phyloP scores from a whole-genome alignment of 2,113 vertebrate species.

The Brachypteracias leptosomus region DNA sequence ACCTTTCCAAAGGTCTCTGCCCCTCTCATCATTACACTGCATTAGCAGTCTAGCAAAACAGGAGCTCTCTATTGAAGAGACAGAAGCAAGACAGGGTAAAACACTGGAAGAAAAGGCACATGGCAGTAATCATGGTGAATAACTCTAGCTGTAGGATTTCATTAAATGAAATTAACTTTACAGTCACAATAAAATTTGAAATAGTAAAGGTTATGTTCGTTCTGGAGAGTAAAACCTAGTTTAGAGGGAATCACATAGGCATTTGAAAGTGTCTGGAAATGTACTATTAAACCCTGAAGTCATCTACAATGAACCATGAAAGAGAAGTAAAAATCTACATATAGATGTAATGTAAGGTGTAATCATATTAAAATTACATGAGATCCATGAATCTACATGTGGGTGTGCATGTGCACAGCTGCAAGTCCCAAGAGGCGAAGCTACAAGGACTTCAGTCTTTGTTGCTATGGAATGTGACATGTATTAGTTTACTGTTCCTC shows the following conservation, averaged over 20 bases:
- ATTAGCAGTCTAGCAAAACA: not conserved
- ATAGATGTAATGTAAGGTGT: not conserved
- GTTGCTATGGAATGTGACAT: not conserved
- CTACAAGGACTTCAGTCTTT: not conserved
- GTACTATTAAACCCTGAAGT: not conserved
- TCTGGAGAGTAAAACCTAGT: not conserved
- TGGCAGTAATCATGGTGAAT: constrained; percentile 26
- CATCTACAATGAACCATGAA: constrained; percentile 17
- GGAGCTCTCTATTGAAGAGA: not conserved
- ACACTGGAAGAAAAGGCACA: constrained; percentile 13
- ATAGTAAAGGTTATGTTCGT: constrained; percentile 48
- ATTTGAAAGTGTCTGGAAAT: constrained; percentile 27
- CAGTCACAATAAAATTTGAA: constrained; percentile 39
- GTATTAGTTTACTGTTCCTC: not conserved
- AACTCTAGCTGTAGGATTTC: constrained; percentile 51
- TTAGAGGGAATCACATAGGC: not conserved
- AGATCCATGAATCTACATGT: not conserved
- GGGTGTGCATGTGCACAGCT: not conserved
- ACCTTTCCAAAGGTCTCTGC: not conserved
- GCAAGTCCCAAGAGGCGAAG: not conserved
- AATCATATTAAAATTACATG: not conserved
- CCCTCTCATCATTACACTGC: not conserved
- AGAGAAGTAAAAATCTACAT: constrained; percentile 18
- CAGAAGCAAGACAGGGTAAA: not conserved
- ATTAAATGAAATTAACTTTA: constrained; percentile 65